Conservation (phyloP, 1,140 invertebrate species). For the Apis florea region DNA sequence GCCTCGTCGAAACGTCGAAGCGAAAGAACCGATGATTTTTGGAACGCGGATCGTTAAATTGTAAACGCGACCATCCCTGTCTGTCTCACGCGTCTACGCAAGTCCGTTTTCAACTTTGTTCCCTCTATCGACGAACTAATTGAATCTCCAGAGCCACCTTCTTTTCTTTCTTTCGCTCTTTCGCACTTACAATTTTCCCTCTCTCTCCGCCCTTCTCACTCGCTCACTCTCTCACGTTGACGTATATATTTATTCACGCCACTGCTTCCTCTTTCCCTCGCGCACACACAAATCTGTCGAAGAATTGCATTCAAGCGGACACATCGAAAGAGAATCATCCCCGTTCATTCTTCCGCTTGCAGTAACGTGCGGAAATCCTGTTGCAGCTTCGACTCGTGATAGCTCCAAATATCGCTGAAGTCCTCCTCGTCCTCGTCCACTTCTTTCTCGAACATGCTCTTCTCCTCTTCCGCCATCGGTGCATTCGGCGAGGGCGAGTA, state of each 20-base stretch:
- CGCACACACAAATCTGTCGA: neutral
- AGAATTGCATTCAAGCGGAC: neutral
- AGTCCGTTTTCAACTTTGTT: slow-evolving; percentile 6
- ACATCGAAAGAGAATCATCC: neutral
- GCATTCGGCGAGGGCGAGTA: slow-evolving; percentile 82
- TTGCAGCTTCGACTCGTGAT: slow-evolving; percentile 77
- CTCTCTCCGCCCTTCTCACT: neutral
- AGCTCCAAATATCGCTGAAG: slow-evolving; percentile 78
- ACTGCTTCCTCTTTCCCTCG: neutral
- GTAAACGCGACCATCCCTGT: no score
- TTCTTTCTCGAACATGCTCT: slow-evolving; percentile 53
- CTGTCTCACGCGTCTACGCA: neutral
- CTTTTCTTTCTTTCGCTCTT: slow-evolving; percentile 1
- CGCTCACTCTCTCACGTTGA: neutral
- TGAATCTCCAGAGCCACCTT: neutral
- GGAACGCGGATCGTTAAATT: neutral
- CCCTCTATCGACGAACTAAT: slow-evolving; percentile 26
- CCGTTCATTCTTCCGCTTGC: slow-evolving; percentile 76
- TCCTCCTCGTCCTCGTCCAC: slow-evolving; percentile 67
- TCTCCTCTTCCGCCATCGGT: slow-evolving; percentile 59
- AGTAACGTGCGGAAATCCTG: slow-evolving; percentile 77
- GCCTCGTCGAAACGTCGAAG: neutral
- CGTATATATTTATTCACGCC: neutral
- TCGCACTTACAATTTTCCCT: slow-evolving; percentile 11
- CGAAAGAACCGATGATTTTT: neutral